A percentile compares a stretch with the other conserved stretches of the same genome.
phyloP scores from a whole-genome alignment of 2,797 vertebrate genomes.

The Chelonia mydas region DNA sequence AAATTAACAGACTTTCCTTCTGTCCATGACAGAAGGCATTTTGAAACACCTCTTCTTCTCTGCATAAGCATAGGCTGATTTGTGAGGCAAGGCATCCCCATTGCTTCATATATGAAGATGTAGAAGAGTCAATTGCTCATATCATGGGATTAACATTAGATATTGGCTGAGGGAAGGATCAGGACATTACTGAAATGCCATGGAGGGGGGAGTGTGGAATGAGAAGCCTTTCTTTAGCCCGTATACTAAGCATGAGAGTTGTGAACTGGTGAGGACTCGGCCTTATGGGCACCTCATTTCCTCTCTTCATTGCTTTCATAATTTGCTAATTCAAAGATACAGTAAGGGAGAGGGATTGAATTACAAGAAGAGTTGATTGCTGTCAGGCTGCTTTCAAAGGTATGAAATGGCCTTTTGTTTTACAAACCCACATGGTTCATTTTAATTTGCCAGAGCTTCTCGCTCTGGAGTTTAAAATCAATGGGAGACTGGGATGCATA shows the following conservation, averaged over 20 bases:
- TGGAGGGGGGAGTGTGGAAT: background rate
- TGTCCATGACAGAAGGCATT: too few relatives aligned
- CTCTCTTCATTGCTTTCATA: background rate
- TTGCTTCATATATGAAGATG: background rate
- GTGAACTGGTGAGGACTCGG: background rate
- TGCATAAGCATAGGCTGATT: background rate
- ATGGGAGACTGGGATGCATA: background rate
- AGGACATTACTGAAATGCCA: conserved; percentile 69
- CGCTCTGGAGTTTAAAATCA: background rate
- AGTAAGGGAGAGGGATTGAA: too few relatives aligned
- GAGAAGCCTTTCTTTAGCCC: background rate
- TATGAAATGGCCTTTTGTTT: background rate
- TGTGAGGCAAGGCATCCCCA: background rate
- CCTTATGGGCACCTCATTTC: background rate
- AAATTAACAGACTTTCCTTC: too few relatives aligned
- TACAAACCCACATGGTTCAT: background rate
- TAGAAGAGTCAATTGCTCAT: background rate
- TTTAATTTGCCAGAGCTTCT: background rate
- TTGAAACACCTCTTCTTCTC: too few relatives aligned
- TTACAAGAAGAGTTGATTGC: too few relatives aligned
- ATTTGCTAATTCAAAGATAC: background rate
- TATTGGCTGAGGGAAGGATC: conserved; percentile 46
- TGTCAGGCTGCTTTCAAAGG: background rate
- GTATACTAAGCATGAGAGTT: background rate
- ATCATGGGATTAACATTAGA: conserved; percentile 72